Conservation (phyloP, 2,888 invertebrate genomes). For the Caradrina kadenii region DNA sequence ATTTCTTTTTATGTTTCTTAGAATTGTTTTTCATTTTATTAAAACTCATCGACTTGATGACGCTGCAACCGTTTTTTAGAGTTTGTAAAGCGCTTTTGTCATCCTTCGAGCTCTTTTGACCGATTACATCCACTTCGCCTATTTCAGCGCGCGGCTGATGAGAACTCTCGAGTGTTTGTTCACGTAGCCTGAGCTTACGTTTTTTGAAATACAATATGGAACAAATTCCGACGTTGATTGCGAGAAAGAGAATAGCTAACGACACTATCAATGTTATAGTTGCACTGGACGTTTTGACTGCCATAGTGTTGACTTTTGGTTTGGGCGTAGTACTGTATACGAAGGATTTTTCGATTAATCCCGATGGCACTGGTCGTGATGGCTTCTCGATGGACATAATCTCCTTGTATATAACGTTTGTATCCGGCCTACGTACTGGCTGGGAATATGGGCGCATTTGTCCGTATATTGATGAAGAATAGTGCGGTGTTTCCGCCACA, state of each 20-base stretch:
- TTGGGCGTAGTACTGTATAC: conserved; percentile 72
- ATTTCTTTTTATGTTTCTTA: conserved; percentile 89
- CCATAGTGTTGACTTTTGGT: conserved; percentile 72
- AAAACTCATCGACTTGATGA: conserved; percentile 90
- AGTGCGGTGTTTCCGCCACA: conserved; percentile 70
- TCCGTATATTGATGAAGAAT: conserved; percentile 76
- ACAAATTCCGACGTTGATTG: conserved; percentile 93
- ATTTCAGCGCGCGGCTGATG: conserved; percentile 88
- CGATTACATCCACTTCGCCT: conserved; percentile 87
- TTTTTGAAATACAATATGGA: conserved; percentile 92
- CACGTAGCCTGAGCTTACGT: conserved; percentile 89
- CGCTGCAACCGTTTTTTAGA: conserved; percentile 90
- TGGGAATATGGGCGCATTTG: conserved; percentile 75
- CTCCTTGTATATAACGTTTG: conserved; percentile 80
- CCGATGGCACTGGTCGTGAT: conserved; percentile 75
- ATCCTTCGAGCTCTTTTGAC: conserved; percentile 85
- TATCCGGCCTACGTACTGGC: conserved; percentile 73
- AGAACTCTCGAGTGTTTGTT: conserved; percentile 83
- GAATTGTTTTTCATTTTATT: conserved; percentile 88
- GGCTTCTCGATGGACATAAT: conserved; percentile 85
- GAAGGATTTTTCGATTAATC: conserved; percentile 77
- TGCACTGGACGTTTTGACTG: conserved; percentile 90
- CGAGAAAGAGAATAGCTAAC: conserved; percentile 93
- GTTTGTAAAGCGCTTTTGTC: conserved; percentile 85
- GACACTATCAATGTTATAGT: conserved; percentile 92